Evolutionary conservation across 2,113 vertebrate genomes (phyloP).

Genomic region (Salminus brasiliensis): DNA sequence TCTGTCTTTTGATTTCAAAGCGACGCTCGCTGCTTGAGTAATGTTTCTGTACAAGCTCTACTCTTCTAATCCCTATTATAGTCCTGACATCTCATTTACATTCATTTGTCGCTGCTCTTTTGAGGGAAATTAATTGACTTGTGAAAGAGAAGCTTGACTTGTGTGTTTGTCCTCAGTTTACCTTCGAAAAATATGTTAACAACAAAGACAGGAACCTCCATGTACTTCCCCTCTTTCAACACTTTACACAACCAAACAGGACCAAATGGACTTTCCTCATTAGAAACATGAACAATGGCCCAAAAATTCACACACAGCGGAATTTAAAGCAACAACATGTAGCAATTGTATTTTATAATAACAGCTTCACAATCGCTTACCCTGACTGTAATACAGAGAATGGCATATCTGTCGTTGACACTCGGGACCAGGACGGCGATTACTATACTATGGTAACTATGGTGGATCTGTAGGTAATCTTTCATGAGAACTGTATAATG

Average conservation of each 20-base stretch:
- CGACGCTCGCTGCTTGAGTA: neutral
- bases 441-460: no score
- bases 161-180: conserved; percentile 6
- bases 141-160: neutral
- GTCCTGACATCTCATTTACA: conserved; percentile 3
- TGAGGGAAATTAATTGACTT: neutral
- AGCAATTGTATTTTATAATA: neutral
- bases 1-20: neutral
- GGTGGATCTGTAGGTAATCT: no score
- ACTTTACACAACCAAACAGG: conserved; percentile 3
- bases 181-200: conserved; percentile 23
- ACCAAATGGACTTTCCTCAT: conserved; percentile 24
- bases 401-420: no score
- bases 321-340: neutral
- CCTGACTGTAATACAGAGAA: no score
- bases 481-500: no score
- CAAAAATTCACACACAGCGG: neutral
- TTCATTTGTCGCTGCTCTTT: neutral
- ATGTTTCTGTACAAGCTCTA: neutral
- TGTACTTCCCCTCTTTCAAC: conserved; percentile 4
- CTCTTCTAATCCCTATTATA: neutral
- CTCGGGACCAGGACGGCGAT: no score
- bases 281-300: conserved; percentile 10
- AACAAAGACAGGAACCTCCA: conserved; percentile 34
- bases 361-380: no score